Evolutionary conservation across 2,113 vertebrate genomes (phyloP).

Genomic region (Hymenochirus boettgeri): DNA sequence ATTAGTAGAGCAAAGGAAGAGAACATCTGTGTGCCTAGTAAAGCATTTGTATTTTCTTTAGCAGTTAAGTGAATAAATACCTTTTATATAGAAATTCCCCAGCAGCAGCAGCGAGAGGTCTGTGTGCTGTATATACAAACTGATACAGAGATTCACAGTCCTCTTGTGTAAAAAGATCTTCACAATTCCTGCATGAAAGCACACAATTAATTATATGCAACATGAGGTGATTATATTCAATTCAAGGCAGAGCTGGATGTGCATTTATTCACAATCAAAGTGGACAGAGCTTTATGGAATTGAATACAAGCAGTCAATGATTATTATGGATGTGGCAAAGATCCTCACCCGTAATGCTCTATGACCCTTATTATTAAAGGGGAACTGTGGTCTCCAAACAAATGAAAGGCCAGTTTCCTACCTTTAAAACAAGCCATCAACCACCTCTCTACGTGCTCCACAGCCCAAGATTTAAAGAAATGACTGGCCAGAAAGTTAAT

Average conservation of each 20-base stretch:
- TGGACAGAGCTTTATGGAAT: not conserved
- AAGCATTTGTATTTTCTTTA: too few relatives aligned
- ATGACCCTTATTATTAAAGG: not conserved
- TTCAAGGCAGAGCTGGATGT: slow-evolving; percentile 8
- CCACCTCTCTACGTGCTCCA: too few relatives aligned
- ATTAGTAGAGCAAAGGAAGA: too few relatives aligned
- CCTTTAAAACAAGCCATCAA: too few relatives aligned
- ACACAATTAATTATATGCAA: slow-evolving; percentile 44
- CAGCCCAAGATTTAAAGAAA: too few relatives aligned
- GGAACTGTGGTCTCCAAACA: too few relatives aligned
- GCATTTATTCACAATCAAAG: slow-evolving; percentile 12
- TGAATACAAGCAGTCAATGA: not conserved
- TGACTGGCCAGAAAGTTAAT: too few relatives aligned
- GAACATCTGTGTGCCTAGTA: too few relatives aligned
- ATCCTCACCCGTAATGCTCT: not conserved
- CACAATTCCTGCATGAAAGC: slow-evolving; percentile 64
- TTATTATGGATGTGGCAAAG: not conserved
- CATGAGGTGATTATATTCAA: slow-evolving; percentile 2
- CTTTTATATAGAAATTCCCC: slow-evolving; percentile 81
- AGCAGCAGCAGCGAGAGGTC: slow-evolving; percentile 74
- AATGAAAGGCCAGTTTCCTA: too few relatives aligned
- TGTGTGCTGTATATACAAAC: slow-evolving; percentile 79
- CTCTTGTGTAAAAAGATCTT: slow-evolving; percentile 62
- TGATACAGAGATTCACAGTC: slow-evolving; percentile 74
- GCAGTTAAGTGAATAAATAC: too few relatives aligned